A percentile compares a stretch with the other conserved stretches of the same genome.
These are phyloP conservation scores for Etheostoma spectabile DNA, from an alignment of 2,113 vertebrate genomes.

Conservation along the genomic window DNA sequence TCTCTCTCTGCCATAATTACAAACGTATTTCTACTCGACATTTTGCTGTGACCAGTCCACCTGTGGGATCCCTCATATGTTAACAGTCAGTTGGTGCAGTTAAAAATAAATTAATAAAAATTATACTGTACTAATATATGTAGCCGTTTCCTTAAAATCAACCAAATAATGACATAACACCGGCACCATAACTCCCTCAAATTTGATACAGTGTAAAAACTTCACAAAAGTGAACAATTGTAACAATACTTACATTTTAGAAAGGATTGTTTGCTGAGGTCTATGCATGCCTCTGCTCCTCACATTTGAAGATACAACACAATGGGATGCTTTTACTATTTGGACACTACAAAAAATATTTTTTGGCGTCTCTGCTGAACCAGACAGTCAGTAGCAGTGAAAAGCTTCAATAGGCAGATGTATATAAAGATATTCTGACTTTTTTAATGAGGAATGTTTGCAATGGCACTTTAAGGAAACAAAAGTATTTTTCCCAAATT, in stretches of 20 bases:
- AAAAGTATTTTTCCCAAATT: slow-evolving; percentile 34
- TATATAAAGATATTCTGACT: background rate
- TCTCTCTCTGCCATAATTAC: background rate
- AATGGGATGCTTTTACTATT: background rate
- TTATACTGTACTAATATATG: background rate
- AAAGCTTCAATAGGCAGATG: background rate
- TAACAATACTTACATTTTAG: background rate
- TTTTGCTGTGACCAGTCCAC: background rate
- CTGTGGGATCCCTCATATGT: background rate
- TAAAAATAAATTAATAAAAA: background rate
- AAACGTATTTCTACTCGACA: background rate
- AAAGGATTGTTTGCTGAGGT: too few relatives aligned
- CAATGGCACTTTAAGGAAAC: background rate
- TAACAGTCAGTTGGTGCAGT: background rate
- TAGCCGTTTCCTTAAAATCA: background rate
- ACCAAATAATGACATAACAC: background rate
- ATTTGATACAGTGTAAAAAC: background rate
- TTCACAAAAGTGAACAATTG: background rate
- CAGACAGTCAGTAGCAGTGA: background rate
- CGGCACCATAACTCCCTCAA: background rate
- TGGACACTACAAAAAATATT: slow-evolving; percentile 4
- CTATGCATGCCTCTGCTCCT: background rate
- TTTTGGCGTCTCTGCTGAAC: background rate
- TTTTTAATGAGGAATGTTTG: slow-evolving; percentile 2
- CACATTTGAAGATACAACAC: background rate